Evolutionary conservation across 2,888 invertebrate species (phyloP).

Genomic region (Drosophila cognata): DNA sequence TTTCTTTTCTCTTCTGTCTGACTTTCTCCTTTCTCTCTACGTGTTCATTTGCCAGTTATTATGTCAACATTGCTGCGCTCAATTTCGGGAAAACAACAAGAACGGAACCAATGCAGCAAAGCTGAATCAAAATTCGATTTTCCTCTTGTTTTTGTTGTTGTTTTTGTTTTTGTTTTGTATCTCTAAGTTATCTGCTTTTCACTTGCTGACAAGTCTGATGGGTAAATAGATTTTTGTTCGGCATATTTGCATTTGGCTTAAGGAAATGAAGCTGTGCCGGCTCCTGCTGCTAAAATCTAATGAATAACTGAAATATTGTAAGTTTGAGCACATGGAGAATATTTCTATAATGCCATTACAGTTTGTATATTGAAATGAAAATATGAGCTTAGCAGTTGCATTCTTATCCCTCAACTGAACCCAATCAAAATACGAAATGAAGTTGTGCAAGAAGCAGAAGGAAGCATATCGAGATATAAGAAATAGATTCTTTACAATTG

Average conservation of each 20-base stretch:
- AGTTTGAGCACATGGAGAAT: constrained; percentile 1
- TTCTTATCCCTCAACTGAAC: not conserved
- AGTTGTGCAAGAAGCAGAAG: not conserved
- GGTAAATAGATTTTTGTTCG: constrained; percentile 58
- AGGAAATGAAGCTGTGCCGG: constrained; percentile 47
- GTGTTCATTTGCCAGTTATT: constrained; percentile 48
- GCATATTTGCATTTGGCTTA: constrained; percentile 50
- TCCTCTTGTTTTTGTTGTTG: constrained; percentile 29
- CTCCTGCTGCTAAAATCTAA: constrained; percentile 24
- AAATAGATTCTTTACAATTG: not conserved
- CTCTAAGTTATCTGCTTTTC: constrained; percentile 18
- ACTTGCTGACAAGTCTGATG: constrained; percentile 48
- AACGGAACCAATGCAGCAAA: constrained; percentile 2
- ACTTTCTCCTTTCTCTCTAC: not conserved
- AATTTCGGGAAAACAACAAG: constrained; percentile 44
- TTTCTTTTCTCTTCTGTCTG: constrained; percentile 16
- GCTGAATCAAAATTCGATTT: constrained; percentile 12
- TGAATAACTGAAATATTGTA: constrained; percentile 19
- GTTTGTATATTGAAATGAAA: not conserved
- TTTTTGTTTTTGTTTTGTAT: not conserved
- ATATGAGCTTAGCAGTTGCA: not conserved
- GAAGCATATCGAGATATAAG: not conserved
- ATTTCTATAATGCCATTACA: constrained; percentile 1
- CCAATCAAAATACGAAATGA: not conserved
- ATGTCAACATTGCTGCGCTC: constrained; percentile 40